phyloP scores from a whole-genome alignment of 1,140 invertebrate genomes.

The Ectropis grisescens region DNA sequence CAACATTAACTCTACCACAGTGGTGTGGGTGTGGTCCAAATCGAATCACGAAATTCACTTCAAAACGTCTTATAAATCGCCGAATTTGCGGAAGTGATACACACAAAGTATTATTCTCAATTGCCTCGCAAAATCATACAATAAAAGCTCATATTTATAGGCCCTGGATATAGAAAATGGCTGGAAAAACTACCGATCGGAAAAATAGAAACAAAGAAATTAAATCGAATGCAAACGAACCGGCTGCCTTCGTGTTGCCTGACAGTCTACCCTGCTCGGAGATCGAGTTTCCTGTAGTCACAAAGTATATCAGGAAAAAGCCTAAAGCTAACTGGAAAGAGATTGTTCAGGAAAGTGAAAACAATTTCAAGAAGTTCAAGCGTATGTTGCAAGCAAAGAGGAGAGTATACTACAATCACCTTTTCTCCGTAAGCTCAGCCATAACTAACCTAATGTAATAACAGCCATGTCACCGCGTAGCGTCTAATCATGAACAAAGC shows the following conservation, averaged over 20 bases:
- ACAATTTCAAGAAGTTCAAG: conserved; percentile 30
- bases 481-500: no score
- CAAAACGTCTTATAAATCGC: no score
- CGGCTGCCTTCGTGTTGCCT: conserved; percentile 36
- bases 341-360: conserved; percentile 36
- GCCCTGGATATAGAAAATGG: no score
- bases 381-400: conserved; percentile 29
- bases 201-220: conserved; percentile 37
- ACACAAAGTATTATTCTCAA: no score
- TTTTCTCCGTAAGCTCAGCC: conserved; percentile 31
- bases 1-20: no score
- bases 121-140: no score
- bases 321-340: conserved; percentile 34
- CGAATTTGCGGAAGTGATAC: no score
- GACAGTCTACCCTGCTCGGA: conserved; percentile 47
- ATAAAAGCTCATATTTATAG: no score
- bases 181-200: conserved; percentile 38
- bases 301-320: conserved; percentile 19
- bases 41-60: no score
- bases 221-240: conserved; percentile 22
- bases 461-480: no score
- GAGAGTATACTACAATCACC: conserved; percentile 25
- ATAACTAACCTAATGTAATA: no score
- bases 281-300: conserved; percentile 38
- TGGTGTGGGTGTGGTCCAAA: no score